Evolutionary conservation across 2,888 invertebrate genomes (phyloP), one percentile per base, ranked within the genome.

Genomic region (Isoperla grammatica): DNA sequence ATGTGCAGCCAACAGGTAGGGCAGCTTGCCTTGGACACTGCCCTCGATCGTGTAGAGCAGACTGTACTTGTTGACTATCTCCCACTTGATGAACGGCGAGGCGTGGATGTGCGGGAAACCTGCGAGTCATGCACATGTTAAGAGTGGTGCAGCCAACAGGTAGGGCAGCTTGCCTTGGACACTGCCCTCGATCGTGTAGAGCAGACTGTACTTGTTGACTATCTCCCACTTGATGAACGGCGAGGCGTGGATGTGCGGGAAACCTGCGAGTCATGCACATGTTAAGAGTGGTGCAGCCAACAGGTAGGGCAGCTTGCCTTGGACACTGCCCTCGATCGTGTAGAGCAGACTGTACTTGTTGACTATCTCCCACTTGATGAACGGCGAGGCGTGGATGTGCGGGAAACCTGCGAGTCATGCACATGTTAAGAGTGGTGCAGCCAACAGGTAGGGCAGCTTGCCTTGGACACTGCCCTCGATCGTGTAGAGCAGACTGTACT

Each of bases 1-100:
- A 66, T 79, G 79, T 37, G 75, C 74, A 63, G 74, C 71, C 56
- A 79, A 68, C 61, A 79, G 62, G 68, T 76, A 79, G 1, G 78
- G 78, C 42, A 69, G 71, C 29, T 61, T 61, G 11, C 15, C 29
- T 17, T 48, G 9, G 15, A 57, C 61, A 40, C 66, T 68, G 37
- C 78, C 78, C 62, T 69, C 63, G 23, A 78, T 67, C 5, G 70
- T 70, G 66, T 76, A 77, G 55, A 79, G 69, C 22, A 77, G 67
- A 65, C 77, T 77, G 67, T 75, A 75, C 59, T 74, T 66, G 61
- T 70, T 72, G 19, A 73, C 67, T 22, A 68, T 64, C 56, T 71
- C 70, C 46, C 64, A 64, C 45, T 64, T 66, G 45, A 73, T 67
- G 59, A 68, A 65, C 17, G 66, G 60, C 15, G 68, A 67, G 35